Evolutionary conservation across 1,140 invertebrate genomes (phyloP), one percentile per base, ranked within the genome.

Genomic region (Onthophagus taurus): DNA sequence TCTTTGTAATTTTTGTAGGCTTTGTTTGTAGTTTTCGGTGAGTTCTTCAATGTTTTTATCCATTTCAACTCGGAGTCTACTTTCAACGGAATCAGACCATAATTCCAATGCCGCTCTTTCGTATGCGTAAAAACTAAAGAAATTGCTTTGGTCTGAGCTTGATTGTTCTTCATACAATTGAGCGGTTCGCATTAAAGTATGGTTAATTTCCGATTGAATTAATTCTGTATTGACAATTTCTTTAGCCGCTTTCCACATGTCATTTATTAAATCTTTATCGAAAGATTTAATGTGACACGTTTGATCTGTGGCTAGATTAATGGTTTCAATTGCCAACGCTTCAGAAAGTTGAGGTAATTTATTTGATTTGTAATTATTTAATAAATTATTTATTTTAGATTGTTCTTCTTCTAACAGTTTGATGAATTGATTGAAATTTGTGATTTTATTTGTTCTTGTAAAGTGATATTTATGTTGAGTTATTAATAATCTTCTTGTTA

Each of bases 191-290:
- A 71, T 68, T 47, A 85, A 72, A 3, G 83, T 77, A 47, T 83
- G 78, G 11, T 78, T 74, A 42, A 85, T 78, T 61, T 85, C 81
- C 1, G 77, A 75, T 52, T 82, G 79, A 9, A 83, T 76, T 2
- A 85, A 63, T 57, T 84, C 80, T 13, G 77, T 72, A 50, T 78
- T 80, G 2, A 84, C 75, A 1, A 76, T 74, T 55, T 85, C 78
- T 46, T 79, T 74, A 2, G 81, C 81, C 29, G 75, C 64, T 24
- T 69, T 72, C 76, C 76, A 81, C 3, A 79, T 76, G 51, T 81
- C 77, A 16, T 79, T 72, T 29, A 83, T 70, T 18, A 68, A 64
- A 37, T 67, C 66, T 50, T 75, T 61, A 21, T 71, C 68, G 3
- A 61, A 38, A 54, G 50, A 18, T 60, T 44, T 41, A 46, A 66